These are phyloP conservation scores for Carpatolechia fugitivella DNA, from an alignment of 2,888 invertebrate genomes.

Conservation along the genomic window DNA sequence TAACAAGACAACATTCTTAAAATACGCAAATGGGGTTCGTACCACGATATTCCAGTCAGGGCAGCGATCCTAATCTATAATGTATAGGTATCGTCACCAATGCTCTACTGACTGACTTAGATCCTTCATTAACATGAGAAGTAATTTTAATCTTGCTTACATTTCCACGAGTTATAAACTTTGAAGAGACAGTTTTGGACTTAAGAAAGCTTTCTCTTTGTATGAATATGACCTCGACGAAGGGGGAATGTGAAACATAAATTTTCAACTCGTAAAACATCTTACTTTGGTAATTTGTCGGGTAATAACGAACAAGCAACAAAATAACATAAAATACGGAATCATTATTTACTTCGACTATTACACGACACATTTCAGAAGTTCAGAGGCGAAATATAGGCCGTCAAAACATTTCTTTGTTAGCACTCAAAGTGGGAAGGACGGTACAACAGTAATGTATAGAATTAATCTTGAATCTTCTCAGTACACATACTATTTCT, in stretches of 20 bases:
- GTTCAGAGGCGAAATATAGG: background rate
- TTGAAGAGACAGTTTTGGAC: background rate
- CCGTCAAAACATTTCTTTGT: background rate
- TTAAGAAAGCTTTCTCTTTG: too few species aligned
- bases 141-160: too few species aligned
- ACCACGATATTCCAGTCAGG: too few species aligned
- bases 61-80: too few species aligned
- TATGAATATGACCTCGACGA: background rate
- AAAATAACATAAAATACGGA: slow-evolving; percentile 10
- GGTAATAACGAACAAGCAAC: slow-evolving; percentile 6
- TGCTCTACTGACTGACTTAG: too few species aligned
- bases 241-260: slow-evolving; percentile 23
- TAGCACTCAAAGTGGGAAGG: background rate
- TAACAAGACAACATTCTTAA: too few species aligned
- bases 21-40: too few species aligned
- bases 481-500: background rate
- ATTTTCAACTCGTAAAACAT: slow-evolving; percentile 26
- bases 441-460: background rate
- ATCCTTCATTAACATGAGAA: too few species aligned
- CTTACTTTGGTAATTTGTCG: slow-evolving; percentile 15
- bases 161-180: background rate
- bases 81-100: too few species aligned
- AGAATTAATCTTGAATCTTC: background rate
- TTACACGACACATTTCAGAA: background rate
- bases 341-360: slow-evolving; percentile 7